These are phyloP conservation scores for Eulimnadia texana DNA, from an alignment of 1,140 invertebrate species.

Conservation along the genomic window DNA sequence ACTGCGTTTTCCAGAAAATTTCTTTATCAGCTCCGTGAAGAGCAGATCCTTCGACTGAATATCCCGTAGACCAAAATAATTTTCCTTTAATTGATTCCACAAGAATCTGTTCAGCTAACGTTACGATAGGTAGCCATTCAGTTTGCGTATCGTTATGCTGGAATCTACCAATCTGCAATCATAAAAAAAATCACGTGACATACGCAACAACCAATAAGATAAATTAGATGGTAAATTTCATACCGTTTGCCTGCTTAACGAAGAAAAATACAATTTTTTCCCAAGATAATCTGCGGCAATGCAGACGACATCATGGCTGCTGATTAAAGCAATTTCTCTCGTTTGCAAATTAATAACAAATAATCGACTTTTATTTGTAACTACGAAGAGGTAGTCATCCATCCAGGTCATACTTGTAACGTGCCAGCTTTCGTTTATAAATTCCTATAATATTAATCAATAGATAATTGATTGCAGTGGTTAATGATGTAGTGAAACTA, in stretches of 20 bases:
- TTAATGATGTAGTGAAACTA: slow-evolving; percentile 4
- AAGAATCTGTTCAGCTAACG: slow-evolving; percentile 58
- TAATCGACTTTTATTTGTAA: slow-evolving; percentile 53
- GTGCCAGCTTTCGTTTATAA: slow-evolving; percentile 20
- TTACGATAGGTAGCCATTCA: slow-evolving; percentile 59
- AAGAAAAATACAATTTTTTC: slow-evolving; percentile 76
- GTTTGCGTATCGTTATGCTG: slow-evolving; percentile 48
- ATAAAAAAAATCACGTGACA: neutral
- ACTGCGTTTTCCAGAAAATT: slow-evolving; percentile 52
- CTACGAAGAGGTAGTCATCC: slow-evolving; percentile 50
- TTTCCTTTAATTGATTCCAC: slow-evolving; percentile 66
- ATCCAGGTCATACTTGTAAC: slow-evolving; percentile 53
- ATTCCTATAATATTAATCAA: neutral
- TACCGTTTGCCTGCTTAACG: slow-evolving; percentile 50
- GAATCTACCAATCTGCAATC: slow-evolving; percentile 44
- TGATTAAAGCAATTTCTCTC: slow-evolving; percentile 36
- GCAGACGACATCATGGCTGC: slow-evolving; percentile 51
- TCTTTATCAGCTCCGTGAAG: slow-evolving; percentile 60
- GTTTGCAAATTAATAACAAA: slow-evolving; percentile 52
- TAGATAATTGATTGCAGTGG: neutral
- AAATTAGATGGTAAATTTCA: too few relatives aligned
- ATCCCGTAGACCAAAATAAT: slow-evolving; percentile 74
- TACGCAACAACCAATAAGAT: too few relatives aligned
- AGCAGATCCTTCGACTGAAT: slow-evolving; percentile 58
- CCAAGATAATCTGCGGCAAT: slow-evolving; percentile 80